These are phyloP conservation scores for Pinctada fucata DNA, from an alignment of 2,888 invertebrate species.

Conservation along the genomic window DNA sequence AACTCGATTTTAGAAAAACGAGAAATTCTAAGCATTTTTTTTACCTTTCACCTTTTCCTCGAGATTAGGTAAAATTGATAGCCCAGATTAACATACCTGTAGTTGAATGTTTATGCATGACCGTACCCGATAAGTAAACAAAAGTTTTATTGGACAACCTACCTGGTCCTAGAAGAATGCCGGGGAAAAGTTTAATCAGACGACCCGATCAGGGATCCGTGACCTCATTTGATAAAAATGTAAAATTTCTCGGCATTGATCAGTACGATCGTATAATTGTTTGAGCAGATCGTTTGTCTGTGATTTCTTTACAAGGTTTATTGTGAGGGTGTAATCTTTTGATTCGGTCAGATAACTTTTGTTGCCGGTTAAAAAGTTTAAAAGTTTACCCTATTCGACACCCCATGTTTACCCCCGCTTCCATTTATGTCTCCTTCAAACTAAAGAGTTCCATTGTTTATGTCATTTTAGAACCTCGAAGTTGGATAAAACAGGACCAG, in stretches of 20 bases:
- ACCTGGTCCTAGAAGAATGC: slow-evolving; percentile 4
- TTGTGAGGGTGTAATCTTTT: too few species aligned
- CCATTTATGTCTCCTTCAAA: background rate
- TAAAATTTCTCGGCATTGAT: slow-evolving; percentile 5
- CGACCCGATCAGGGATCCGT: background rate
- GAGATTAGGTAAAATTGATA: too few species aligned
- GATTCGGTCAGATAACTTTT: too few species aligned
- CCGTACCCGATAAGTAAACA: background rate
- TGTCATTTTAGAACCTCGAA: background rate
- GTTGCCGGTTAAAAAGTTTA: too few species aligned
- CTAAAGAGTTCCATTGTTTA: slow-evolving; percentile 31
- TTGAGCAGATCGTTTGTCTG: too few species aligned
- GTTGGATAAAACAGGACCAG: too few species aligned
- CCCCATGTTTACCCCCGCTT: background rate
- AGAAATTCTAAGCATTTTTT: too few species aligned
- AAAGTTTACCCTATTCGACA: background rate
- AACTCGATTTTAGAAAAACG: too few species aligned
- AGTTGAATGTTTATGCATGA: background rate
- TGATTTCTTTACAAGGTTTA: too few species aligned
- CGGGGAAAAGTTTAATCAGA: background rate
- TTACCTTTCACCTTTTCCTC: too few species aligned
- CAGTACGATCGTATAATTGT: background rate
- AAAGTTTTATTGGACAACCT: background rate
- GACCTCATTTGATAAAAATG: background rate
- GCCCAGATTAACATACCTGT: too few species aligned